Percentiles rank a stretch among this genome's conserved stretches.
Evolutionary conservation across 2,113 vertebrate genomes (phyloP).

Genomic region (Thamnophis sirtalis): DNA sequence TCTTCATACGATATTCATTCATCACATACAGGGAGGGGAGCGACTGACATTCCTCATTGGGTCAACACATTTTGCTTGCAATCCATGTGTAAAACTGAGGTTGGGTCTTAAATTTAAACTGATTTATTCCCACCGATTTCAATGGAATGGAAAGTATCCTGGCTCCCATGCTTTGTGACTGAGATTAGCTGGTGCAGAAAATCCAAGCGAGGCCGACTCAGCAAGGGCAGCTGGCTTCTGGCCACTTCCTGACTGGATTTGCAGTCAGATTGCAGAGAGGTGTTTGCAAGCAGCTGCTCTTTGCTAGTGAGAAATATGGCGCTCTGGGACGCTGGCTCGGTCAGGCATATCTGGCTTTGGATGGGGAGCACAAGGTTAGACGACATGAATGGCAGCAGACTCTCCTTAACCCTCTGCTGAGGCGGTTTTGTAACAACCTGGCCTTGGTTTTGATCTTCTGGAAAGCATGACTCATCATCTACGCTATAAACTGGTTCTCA

Average conservation of each 20-base stretch:
- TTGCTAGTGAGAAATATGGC: constrained; percentile 28
- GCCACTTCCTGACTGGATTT: constrained; percentile 9
- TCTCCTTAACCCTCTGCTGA: not conserved
- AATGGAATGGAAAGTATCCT: not conserved
- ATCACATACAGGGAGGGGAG: constrained; percentile 12
- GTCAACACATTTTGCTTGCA: constrained; percentile 13
- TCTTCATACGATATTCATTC: constrained; percentile 1
- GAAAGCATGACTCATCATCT: not conserved
- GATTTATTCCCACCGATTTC: constrained; percentile 3
- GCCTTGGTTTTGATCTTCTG: not conserved
- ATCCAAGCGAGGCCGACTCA: not conserved
- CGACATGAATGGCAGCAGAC: not conserved
- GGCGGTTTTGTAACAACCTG: not conserved
- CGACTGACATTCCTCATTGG: not conserved
- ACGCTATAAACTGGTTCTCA: not conserved
- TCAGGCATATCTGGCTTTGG: constrained; percentile 7
- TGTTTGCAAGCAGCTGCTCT: constrained; percentile 29
- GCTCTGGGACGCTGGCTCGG: constrained; percentile 6
- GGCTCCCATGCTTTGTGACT: not conserved
- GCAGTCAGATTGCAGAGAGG: not conserved
- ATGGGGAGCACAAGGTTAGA: constrained; percentile 28
- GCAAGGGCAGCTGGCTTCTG: not conserved
- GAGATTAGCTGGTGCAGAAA: not conserved
- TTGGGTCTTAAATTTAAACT: constrained; percentile 11
- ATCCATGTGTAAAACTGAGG: not conserved